Evolutionary conservation across 2,113 vertebrate genomes (phyloP), one percentile per base, ranked within the genome.

Genomic region (Oryzias javanicus): DNA sequence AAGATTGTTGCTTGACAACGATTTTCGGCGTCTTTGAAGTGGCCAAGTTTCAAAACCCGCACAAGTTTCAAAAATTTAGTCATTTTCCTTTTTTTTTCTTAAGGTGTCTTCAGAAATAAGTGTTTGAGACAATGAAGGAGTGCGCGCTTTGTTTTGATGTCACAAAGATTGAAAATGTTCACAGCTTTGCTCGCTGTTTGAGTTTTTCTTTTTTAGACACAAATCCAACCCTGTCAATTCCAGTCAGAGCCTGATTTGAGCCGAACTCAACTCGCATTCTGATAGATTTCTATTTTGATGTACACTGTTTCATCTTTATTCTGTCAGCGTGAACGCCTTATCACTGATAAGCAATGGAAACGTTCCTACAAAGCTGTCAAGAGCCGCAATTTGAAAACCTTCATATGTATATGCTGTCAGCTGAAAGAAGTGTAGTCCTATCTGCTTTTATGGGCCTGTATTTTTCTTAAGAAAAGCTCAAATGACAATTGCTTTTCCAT

Each of bases 211-310:
- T 64, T 51, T 56, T 41, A 67, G 55, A 81, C 70, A 76, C 68
- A 69, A 68, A 64, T 62, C 55, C 65, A 49, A 22, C 70, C 22
- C 69, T 81, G 83, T 74, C 82, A 81, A 49, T 85, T 79, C 58
- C 61, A 83, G 63, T 76, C 84, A 79, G 66, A 78, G 53, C 50
- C 72, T 35, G 72, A 53, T 75, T 73, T 44, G 64, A 84, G 71
- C 79, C 65, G 60, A 78, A 81, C 70, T 85, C 65, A 79, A 51
- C 60, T 60, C 55, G 29, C 42, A 64, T 68, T 64, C 64, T 71
- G 78, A 86, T 73, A 55, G 60, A 25, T 80, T 74, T 76, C 55
- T 68, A 71, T 78, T 81, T 72, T 84, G 70, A 87, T 73, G 73
- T 67, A 24, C 42, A 42, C 56, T 0, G 74, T 76, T 87, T 86